Evolutionary conservation across 2,113 vertebrate species (phyloP).

Genomic region (Serilophus lunatus): DNA sequence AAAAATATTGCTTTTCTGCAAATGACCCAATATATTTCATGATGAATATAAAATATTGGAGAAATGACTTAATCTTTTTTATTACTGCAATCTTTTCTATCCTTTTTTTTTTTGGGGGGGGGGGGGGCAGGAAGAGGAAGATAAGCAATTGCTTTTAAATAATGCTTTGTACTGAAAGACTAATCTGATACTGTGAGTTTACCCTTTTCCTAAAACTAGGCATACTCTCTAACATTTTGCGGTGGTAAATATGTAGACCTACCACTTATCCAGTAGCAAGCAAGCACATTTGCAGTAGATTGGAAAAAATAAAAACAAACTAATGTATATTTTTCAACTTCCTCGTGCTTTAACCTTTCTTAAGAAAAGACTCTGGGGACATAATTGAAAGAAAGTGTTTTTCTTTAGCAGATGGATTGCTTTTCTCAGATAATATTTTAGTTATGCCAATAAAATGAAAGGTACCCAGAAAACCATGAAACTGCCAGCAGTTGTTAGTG

Average conservation of each 20-base stretch:
- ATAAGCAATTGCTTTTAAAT: constrained; percentile 19
- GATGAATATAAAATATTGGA: not conserved
- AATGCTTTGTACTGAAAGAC: constrained; percentile 25
- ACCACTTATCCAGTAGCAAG: not conserved
- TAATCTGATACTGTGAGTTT: not conserved
- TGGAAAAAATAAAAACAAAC: constrained; percentile 67
- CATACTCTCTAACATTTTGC: not conserved
- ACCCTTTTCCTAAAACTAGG: not conserved
- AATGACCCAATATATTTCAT: not conserved
- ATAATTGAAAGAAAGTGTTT: constrained; percentile 74
- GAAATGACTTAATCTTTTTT: not conserved
- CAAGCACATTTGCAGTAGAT: constrained; percentile 17
- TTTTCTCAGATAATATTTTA: constrained; percentile 76
- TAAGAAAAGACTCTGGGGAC: constrained; percentile 68
- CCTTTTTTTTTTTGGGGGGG: not conserved
- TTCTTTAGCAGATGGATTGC: constrained; percentile 73
- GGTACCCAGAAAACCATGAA: constrained; percentile 80
- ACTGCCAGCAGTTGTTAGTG: constrained; percentile 86
- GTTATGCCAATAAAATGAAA: constrained; percentile 79
- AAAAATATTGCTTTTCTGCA: not conserved
- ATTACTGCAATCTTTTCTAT: not conserved
- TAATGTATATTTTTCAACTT: constrained; percentile 69
- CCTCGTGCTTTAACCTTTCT: constrained; percentile 69
- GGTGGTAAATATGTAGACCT: constrained; percentile 22
- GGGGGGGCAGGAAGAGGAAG: not conserved